A percentile compares a stretch with the other conserved stretches of the same genome.
Conservation (phyloP, 2,888 invertebrate genomes). For the Sminthurides aquaticus region DNA sequence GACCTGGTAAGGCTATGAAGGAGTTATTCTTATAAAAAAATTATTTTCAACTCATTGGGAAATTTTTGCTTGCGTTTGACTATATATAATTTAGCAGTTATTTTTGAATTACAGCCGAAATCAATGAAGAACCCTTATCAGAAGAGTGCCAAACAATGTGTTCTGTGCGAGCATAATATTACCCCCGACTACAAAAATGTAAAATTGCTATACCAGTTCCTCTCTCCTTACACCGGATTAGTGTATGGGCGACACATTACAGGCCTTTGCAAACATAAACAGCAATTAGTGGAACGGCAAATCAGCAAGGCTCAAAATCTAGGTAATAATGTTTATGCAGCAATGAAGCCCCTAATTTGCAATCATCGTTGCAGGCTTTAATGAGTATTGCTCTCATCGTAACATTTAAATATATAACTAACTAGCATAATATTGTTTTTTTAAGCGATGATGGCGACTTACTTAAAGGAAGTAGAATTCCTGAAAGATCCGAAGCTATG, state of each 20-base stretch:
- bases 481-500: constrained; percentile 82
- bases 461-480: constrained; percentile 71
- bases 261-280: constrained; percentile 78
- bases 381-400: no score
- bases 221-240: constrained; percentile 87
- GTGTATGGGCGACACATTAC: constrained; percentile 90
- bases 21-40: background rate
- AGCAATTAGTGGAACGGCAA: constrained; percentile 63
- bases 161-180: constrained; percentile 76
- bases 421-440: no score
- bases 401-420: no score
- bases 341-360: background rate
- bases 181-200: constrained; percentile 84
- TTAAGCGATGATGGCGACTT: constrained; percentile 68
- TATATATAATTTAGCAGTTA: no score
- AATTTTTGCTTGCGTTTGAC: no score
- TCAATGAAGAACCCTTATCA: constrained; percentile 70
- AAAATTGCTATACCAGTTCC: constrained; percentile 84
- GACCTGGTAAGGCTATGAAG: constrained; percentile 36
- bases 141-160: constrained; percentile 63
- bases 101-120: constrained; percentile 34
- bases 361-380: no score
- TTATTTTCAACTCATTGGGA: background rate
- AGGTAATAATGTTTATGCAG: constrained; percentile 48
- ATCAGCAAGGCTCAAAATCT: constrained; percentile 67